Conservation (phyloP, 2,797 vertebrate genomes). For the Aplochiton taeniatus region DNA sequence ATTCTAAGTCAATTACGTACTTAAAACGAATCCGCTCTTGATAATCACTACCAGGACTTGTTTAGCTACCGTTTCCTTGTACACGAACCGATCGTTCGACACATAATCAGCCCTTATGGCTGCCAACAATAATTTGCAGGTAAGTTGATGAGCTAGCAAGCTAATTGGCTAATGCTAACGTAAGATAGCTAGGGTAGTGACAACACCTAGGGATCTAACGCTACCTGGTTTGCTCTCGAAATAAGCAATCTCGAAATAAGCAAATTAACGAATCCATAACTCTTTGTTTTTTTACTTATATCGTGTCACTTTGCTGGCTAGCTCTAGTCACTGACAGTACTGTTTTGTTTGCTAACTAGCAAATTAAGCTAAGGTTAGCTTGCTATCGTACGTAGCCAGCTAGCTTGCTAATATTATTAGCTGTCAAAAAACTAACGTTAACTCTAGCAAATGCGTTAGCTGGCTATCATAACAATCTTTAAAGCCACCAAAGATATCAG, state of each 20-base stretch:
- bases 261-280: no score
- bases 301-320: no score
- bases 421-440: neutral
- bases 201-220: no score
- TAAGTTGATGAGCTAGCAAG: conserved; percentile 61
- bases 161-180: neutral
- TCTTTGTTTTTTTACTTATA: no score
- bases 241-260: no score
- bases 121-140: conserved; percentile 83
- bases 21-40: no score
- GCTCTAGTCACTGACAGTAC: no score
- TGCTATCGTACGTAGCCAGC: no score
- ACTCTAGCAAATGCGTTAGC: neutral
- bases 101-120: conserved; percentile 74
- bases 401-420: neutral
- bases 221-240: no score
- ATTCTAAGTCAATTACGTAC: neutral
- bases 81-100: conserved; percentile 28
- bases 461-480: no score
- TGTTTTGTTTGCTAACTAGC: neutral
- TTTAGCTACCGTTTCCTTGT: conserved; percentile 26
- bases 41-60: neutral
- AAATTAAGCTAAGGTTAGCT: conserved; percentile 12
- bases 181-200: neutral
- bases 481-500: no score